Base-by-base conservation (phyloP, 1,140 invertebrate genomes). In the Drosophila seguyi region DNA sequence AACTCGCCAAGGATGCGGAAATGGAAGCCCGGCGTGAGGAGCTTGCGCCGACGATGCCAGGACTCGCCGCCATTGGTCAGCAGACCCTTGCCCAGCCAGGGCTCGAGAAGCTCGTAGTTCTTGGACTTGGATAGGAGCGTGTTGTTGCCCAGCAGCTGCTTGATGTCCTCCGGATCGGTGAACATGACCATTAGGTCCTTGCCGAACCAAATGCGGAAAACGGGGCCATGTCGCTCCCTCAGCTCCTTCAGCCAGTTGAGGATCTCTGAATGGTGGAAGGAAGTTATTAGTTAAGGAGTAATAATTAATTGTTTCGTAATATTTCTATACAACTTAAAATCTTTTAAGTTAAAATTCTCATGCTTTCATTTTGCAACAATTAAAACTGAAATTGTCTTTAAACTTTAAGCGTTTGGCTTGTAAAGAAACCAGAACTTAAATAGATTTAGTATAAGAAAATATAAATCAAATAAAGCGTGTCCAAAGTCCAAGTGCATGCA, bases 11-110 rank as follows among this genome's bases (percentile, higher is more conserved):
- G 93, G 61, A 98, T 97, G 79, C 96, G 96, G 91, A 98, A 98
- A 92, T 99, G 97, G 93, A 99, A 99, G 1, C 97, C 95, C 2
- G 97, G 97, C 0, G 98, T 98, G 1, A 99, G 91, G 39, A 98
- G 94, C 93, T 97, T 97, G 57, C 98, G 94, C n/a, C 97, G 93
- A 0, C 91, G 81, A 48, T 95, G 95, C 97, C 98, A 99, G 93
- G 97, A 97, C 13, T 93, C 92, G 42, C 96, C 97, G 48, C 92
- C 59, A 65, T 94, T 95, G 2, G 95, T 95, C 0, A 96, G 85
- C 10, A 97, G 92, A 16, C 96, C 96, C 27, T 93, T 94, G 16
- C 94, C 94, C 25, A 97, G 93, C 96, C 96, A 97, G 14, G 95
- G 94, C 44, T 94, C 91, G 0, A 97, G 67, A 50, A 95, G 94